A percentile compares a stretch with the other conserved stretches of the same genome.
Evolutionary conservation across 2,113 vertebrate genomes (phyloP).

Genomic region (Melanostigma gelatinosum): DNA sequence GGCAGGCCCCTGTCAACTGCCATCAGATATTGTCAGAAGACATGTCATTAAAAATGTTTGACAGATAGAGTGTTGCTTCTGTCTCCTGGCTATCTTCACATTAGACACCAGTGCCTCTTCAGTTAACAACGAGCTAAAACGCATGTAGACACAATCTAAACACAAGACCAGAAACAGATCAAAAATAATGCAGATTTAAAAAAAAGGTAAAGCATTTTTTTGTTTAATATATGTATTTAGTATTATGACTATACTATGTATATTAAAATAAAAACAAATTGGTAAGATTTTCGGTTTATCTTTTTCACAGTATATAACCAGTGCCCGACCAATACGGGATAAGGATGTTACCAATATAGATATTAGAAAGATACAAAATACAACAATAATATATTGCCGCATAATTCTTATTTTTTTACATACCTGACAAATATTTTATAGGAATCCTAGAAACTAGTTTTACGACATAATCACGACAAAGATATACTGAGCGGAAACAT

Average conservation of each 20-base stretch:
- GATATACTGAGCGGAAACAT: background rate
- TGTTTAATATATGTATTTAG: too few species aligned
- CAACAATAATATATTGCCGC: background rate
- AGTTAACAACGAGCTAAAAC: background rate
- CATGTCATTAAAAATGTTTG: conserved; percentile 6
- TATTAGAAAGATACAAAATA: background rate
- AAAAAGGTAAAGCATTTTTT: background rate
- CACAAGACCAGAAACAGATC: background rate
- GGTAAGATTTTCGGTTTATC: background rate
- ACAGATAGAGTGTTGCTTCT: conserved; percentile 1
- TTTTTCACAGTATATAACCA: too few species aligned
- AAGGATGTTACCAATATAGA: background rate
- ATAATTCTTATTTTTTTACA: background rate
- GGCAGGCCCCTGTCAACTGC: conserved; percentile 20
- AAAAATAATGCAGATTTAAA: too few species aligned
- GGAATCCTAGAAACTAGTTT: background rate
- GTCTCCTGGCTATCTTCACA: conserved; percentile 11
- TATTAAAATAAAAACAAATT: background rate
- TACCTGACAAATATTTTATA: background rate
- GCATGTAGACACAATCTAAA: background rate
- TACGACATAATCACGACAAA: background rate
- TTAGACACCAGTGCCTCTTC: conserved; percentile 1
- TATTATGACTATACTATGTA: background rate
- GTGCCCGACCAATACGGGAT: too few species aligned
- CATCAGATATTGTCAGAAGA: conserved; percentile 21